Percentiles rank a stretch among this genome's conserved stretches.
Evolutionary conservation across 2,888 invertebrate genomes (phyloP).

Genomic region (Conistra vaccinii): DNA sequence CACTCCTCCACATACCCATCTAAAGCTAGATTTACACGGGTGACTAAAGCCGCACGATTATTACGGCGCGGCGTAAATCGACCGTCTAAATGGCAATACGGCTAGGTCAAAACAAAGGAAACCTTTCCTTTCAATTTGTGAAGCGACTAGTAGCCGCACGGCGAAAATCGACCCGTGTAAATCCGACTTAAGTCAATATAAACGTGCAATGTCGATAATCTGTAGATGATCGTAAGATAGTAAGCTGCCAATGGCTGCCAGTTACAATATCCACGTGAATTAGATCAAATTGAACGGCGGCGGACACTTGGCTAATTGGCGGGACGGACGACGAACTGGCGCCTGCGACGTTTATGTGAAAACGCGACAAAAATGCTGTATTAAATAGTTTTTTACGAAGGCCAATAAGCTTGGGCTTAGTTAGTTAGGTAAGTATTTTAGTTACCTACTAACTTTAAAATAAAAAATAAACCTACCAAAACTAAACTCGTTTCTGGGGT

Average conservation of each 20-base stretch:
- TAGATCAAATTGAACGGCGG: constrained; percentile 53
- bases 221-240: constrained; percentile 28
- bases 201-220: constrained; percentile 17
- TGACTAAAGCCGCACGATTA: constrained; percentile 73
- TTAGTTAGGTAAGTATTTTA: too few species aligned
- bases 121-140: too few species aligned
- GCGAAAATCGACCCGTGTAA: constrained; percentile 23
- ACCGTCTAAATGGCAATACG: constrained; percentile 71
- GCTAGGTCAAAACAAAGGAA: too few species aligned
- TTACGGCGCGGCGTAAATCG: constrained; percentile 63
- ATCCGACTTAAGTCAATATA: background rate
- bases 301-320: constrained; percentile 55
- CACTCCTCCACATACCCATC: background rate
- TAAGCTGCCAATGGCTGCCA: constrained; percentile 22
- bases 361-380: constrained; percentile 46
- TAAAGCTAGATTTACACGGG: constrained; percentile 74
- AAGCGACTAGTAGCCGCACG: too few species aligned
- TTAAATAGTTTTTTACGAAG: constrained; percentile 11
- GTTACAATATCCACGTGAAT: constrained; percentile 55
- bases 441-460: too few species aligned
- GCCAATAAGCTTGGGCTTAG: background rate
- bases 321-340: constrained; percentile 51
- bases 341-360: constrained; percentile 43
- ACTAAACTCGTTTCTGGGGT: background rate
- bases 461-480: background rate